A percentile compares a stretch with the other conserved stretches of the same genome.
phyloP scores from a whole-genome alignment of 2,113 vertebrate species.

The Ammodytes marinus region DNA sequence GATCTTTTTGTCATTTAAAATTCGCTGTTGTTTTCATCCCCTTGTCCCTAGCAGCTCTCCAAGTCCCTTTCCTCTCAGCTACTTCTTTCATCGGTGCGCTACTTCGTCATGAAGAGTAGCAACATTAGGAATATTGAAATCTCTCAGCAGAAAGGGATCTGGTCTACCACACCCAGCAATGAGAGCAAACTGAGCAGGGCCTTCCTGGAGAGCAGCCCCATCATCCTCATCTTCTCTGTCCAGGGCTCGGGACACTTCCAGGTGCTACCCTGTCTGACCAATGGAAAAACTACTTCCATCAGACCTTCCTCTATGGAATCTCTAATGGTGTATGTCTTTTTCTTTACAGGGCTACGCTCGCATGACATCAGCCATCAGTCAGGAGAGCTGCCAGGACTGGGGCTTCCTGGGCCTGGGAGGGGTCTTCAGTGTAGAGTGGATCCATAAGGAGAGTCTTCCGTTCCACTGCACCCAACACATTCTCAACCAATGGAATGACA shows the following conservation, averaged over 20 bases:
- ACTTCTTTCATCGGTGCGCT: conserved; percentile 80
- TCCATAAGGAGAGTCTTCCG: conserved; percentile 89
- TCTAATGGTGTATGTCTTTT: conserved; percentile 7
- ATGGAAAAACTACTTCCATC: neutral
- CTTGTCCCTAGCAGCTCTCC: conserved; percentile 67
- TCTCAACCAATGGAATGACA: conserved; percentile 94
- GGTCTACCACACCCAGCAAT: conserved; percentile 92
- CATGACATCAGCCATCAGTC: conserved; percentile 90
- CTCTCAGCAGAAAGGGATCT: conserved; percentile 93
- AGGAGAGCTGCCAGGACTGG: conserved; percentile 91
- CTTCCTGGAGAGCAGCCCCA: conserved; percentile 85
- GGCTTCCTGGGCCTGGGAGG: conserved; percentile 89
- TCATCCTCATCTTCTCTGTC: conserved; percentile 95
- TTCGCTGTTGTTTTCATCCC: neutral
- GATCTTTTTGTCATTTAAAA: neutral
- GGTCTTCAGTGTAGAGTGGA: conserved; percentile 94
- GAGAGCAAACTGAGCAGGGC: conserved; percentile 90
- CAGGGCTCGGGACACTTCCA: conserved; percentile 95
- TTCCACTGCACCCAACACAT: conserved; percentile 91
- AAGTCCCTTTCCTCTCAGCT: conserved; percentile 81
- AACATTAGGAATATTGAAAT: conserved; percentile 91
- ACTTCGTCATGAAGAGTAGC: conserved; percentile 97
- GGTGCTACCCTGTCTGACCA: conserved; percentile 74
- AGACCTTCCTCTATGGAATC: too few relatives aligned
- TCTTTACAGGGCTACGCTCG: conserved; percentile 90